Evolutionary conservation across 2,113 vertebrate genomes (phyloP).

Genomic region (Vulpes lagopus): DNA sequence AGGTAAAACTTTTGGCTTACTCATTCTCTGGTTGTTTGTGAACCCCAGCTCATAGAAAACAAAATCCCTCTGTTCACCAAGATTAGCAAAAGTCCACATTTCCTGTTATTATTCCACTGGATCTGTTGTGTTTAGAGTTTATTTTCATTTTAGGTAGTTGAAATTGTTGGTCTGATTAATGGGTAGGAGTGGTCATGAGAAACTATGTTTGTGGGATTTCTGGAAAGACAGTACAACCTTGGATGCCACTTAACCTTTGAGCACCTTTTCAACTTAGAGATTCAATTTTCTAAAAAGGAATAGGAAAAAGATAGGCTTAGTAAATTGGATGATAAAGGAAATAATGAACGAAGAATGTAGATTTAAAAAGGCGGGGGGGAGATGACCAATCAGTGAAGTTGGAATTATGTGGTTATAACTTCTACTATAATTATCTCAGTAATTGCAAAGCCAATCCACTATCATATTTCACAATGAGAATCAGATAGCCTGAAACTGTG

Average conservation of each 20-base stretch:
- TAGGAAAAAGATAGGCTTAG: background rate
- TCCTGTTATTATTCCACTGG: background rate
- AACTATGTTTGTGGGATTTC: background rate
- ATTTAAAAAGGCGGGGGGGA: background rate
- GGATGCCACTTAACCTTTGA: background rate
- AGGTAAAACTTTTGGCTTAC: background rate
- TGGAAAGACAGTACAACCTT: background rate
- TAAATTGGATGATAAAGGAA: background rate
- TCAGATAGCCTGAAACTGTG: background rate
- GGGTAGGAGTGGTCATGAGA: background rate
- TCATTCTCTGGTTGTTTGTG: slow-evolving; percentile 13
- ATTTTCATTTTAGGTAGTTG: background rate
- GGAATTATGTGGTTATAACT: background rate
- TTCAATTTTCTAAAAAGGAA: background rate
- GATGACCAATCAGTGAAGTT: background rate
- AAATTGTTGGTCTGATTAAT: background rate
- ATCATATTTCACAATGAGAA: background rate
- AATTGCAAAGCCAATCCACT: background rate
- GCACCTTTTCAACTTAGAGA: background rate
- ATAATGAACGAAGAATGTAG: background rate
- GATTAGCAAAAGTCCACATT: background rate
- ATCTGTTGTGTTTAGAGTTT: slow-evolving; percentile 7
- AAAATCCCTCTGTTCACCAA: background rate
- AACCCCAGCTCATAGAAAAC: background rate
- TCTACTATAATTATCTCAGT: background rate